Evolutionary conservation across 2,113 vertebrate species (phyloP), one percentile per base, ranked within the genome.

Genomic region (Chaenogobius annularis): DNA sequence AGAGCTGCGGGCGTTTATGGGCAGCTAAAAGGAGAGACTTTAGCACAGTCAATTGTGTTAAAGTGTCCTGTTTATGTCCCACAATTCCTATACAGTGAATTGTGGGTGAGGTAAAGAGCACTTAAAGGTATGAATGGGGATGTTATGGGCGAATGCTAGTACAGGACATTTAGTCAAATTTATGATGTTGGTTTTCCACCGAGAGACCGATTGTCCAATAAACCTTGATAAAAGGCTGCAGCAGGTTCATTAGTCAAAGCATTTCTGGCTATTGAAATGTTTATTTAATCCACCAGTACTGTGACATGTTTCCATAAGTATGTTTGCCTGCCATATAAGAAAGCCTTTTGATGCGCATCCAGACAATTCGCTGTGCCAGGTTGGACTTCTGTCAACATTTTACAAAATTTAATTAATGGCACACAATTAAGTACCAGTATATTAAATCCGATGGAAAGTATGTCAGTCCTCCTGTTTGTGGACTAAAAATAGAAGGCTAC

Each of bases 51-150:
- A 10, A n/a, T 63, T 63, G 61, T 43, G 61, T 63, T 63, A 63
- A 63, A 63, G 61, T 63, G 61, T 63, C 61, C 19, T 40, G 35
- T 63, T 63, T 63, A 63, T 63, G 61, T 63, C 35, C 35, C 19
- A 17, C 61, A 43, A 63, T 63, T 63, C 61, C 40, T 59, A 59
- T 63, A 43, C 61, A 1, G 35, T 63, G 61, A 63, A 43, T 43
- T 63, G 61, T n/a, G 35, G 31, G 17, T n/a, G 3, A 20, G 37
- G 15, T 43, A 63, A 63, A 63, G 31, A n/a, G 17, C 31, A n/a
- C 9, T 54, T 20, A 20, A 54, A 54, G 50, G 19, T n/a, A 20
- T n/a, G 50, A 3, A 54, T 54, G 50, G 9, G 8, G n/a, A 54
- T 20, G 50, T n/a, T 54, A 58, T 58, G 20, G 6, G 13, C 23